Evolutionary conservation across 2,888 invertebrate species (phyloP), one percentile per base, ranked within the genome.

Genomic region (Pinctada fucata): DNA sequence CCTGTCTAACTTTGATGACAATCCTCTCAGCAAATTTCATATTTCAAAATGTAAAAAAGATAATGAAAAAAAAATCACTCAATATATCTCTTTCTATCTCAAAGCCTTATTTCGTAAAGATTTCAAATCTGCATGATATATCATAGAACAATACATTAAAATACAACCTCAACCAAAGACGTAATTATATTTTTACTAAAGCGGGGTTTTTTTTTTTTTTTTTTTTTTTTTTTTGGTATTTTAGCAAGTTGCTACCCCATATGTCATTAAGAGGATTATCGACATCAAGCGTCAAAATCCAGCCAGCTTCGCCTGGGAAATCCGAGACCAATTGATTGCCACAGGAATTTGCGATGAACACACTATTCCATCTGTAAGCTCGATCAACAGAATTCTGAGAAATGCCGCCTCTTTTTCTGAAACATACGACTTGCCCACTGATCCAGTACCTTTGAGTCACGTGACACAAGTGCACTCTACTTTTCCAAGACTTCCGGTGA

Each of bases 261-360:
- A 97, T 0, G 97, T 98, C 0, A 97, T 98, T 13, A 96, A 97
- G 93, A 97, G 97, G 93, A 98, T 99, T 86, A 95, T 98, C 52
- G 95, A 97, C 3, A 95, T 97, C 88, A 98, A 98, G 92, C 97
- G 97, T 91, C 97, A 98, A 92, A 97, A 98, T 93, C 98, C 98
- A 0, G 97, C 97, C 3, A 96, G 98, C 95, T 98, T 98, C 92
- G 98, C 98, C 8, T 98, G 98, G 97, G 98, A 98, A 94, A 98
- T 98, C 84, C 94, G 98, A 96, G 92, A 98, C 93, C 95, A 97
- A 88, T 94, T 98, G 83, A 95, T 98, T 76, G 95, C 96, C 69
- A 97, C 97, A 89, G 95, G 97, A 78, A 96, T 97, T 85, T 98
- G 97, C 90, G 97, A 97, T 92, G 90, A 93, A 51, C 90, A 90